Percentiles rank a stretch among this genome's conserved stretches.
Evolutionary conservation across 2,113 vertebrate species (phyloP).

Genomic region (Diadophis punctatus): DNA sequence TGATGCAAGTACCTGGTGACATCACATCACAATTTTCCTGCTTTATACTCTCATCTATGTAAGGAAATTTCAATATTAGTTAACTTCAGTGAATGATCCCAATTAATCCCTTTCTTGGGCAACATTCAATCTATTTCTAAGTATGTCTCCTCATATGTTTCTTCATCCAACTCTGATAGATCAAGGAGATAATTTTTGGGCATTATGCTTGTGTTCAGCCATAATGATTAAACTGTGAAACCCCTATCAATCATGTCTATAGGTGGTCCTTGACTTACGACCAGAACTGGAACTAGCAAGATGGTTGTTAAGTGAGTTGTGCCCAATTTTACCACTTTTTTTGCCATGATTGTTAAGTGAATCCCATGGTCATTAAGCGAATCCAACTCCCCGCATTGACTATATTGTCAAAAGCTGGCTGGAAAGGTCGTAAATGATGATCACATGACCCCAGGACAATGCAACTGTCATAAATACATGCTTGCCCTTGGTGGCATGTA

Average conservation of each 20-base stretch:
- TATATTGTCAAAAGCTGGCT: too few relatives aligned
- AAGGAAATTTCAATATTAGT: not conserved
- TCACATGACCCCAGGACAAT: too few relatives aligned
- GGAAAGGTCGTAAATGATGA: too few relatives aligned
- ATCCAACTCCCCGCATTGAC: not conserved
- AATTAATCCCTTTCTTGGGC: not conserved
- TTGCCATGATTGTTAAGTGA: not conserved
- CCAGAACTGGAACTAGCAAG: not conserved
- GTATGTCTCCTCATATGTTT: not conserved
- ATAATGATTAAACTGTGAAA: not conserved
- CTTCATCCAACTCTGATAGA: not conserved
- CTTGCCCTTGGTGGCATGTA: too few relatives aligned
- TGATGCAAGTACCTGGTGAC: not conserved
- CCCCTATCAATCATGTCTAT: not conserved
- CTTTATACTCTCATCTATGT: not conserved
- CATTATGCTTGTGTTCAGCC: not conserved
- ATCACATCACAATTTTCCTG: not conserved
- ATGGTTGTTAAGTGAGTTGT: not conserved
- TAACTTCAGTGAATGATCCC: not conserved
- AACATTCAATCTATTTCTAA: not conserved
- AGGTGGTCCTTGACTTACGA: not conserved
- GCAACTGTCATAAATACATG: too few relatives aligned
- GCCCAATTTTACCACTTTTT: not conserved
- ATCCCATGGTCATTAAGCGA: not conserved
- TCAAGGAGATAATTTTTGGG: not conserved